Evolutionary conservation across 2,113 vertebrate species (phyloP), one percentile per base, ranked within the genome.

Genomic region (Odontesthes bonariensis): DNA sequence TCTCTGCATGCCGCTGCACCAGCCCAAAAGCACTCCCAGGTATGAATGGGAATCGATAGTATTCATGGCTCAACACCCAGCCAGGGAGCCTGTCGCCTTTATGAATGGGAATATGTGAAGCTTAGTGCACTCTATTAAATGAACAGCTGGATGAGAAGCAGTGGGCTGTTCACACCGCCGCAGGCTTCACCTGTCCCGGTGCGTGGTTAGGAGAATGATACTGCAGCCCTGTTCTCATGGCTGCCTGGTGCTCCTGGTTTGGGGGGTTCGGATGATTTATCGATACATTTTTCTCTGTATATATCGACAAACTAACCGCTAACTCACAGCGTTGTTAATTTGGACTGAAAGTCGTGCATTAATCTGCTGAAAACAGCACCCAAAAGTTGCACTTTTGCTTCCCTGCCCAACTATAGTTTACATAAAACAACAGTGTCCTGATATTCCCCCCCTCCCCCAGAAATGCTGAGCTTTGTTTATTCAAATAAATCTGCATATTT

Each of bases 91-190:
- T 90, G 88, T 90, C 89, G 83, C 44, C 79, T 81, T 91, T 91
- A 91, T 89, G 87, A 91, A 90, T 89, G 89, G 89, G 82, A 49
- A 66, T 84, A 81, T 49, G 65, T 74, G 84, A 77, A 88, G 88
- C 88, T 90, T 77, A 88, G 76, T 81, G 59, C 86, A 90, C 86
- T 87, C 86, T 79, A 88, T 92, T 92, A 91, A 90, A 86, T 61
- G 83, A 90, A 86, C 91, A 90, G 89, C 90, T 88, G 89, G 88
- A 86, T 83, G 87, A 84, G 84, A 51, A 83, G 86, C 84, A 65
- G 73, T 79, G 49, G 60, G 84, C 83, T 72, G 81, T 76, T 82
- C 84, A 79, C 84, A 70, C 73, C 87, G 58, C 75, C 75, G 55
- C 82, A 14, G 76, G 87, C 87, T 69, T 84, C 70, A 87, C 83